Evolutionary conservation across 2,888 invertebrate species (phyloP).

Genomic region (Sipha maydis): DNA sequence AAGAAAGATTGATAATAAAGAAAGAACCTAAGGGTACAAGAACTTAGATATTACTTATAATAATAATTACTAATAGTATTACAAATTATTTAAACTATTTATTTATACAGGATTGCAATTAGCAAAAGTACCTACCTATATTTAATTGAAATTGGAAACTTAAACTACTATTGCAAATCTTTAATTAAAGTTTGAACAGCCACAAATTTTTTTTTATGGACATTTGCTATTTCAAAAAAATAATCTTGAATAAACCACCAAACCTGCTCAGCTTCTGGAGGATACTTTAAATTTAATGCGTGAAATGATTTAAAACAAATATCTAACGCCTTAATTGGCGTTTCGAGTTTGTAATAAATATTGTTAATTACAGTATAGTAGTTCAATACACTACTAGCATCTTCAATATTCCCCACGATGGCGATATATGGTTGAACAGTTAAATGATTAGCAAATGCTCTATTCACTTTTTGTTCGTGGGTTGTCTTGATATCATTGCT

Average conservation of each 20-base stretch:
- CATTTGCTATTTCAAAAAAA: neutral
- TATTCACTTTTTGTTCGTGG: neutral
- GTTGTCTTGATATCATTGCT: too few relatives aligned
- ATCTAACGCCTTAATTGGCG: neutral
- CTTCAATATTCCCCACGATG: neutral
- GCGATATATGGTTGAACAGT: neutral
- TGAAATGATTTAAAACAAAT: conserved; percentile 14
- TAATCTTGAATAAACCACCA: neutral
- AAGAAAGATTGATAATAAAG: too few relatives aligned
- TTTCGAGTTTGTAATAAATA: conserved; percentile 14
- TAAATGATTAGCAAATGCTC: neutral
- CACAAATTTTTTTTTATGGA: neutral
- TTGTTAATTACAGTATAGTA: neutral
- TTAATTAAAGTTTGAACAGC: neutral
- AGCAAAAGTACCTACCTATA: too few relatives aligned
- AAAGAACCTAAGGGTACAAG: too few relatives aligned
- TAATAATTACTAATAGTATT: too few relatives aligned
- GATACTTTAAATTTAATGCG: conserved; percentile 7
- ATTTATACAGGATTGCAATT: too few relatives aligned
- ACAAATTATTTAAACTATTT: too few relatives aligned
- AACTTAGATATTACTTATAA: too few relatives aligned
- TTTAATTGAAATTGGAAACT: too few relatives aligned
- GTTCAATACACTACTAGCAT: too few relatives aligned
- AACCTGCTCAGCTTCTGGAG: neutral
- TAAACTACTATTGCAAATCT: too few relatives aligned